phyloP scores from a whole-genome alignment of 2,797 vertebrate genomes.

The Chelidonichthys spinosus region DNA sequence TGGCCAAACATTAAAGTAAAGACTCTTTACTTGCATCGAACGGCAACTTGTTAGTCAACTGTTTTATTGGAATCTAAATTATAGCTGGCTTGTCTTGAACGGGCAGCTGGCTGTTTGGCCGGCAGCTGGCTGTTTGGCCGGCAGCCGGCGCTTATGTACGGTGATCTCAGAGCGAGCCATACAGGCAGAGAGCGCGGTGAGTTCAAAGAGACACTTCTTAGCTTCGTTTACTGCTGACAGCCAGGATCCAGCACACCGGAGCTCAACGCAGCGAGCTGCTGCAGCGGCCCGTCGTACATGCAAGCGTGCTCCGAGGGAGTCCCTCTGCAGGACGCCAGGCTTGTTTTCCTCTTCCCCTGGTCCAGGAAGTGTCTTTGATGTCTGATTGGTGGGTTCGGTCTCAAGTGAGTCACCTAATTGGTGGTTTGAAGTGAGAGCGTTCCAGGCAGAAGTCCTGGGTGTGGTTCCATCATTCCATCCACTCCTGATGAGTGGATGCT shows the following conservation, averaged over 20 bases:
- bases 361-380: constrained; percentile 61
- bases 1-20: too few species aligned
- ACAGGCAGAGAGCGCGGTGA: background rate
- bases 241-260: background rate
- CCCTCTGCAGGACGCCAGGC: constrained; percentile 11
- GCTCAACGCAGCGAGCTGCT: too few species aligned
- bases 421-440: constrained; percentile 43
- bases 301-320: background rate
- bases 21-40: too few species aligned
- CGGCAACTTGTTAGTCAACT: too few species aligned
- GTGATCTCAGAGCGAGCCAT: background rate
- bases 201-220: background rate
- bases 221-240: background rate
- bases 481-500: constrained; percentile 40
- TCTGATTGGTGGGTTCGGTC: constrained; percentile 60
- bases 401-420: constrained; percentile 69
- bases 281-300: too few species aligned
- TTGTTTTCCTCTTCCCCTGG: constrained; percentile 39
- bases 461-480: constrained; percentile 50
- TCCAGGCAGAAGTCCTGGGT: constrained; percentile 49
- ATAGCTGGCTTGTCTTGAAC: background rate
- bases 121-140: background rate
- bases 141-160: background rate
- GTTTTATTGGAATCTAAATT: background rate
- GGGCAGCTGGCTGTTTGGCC: background rate